Evolutionary conservation across 2,113 vertebrate species (phyloP).

Genomic region (Echinops telfairi): DNA sequence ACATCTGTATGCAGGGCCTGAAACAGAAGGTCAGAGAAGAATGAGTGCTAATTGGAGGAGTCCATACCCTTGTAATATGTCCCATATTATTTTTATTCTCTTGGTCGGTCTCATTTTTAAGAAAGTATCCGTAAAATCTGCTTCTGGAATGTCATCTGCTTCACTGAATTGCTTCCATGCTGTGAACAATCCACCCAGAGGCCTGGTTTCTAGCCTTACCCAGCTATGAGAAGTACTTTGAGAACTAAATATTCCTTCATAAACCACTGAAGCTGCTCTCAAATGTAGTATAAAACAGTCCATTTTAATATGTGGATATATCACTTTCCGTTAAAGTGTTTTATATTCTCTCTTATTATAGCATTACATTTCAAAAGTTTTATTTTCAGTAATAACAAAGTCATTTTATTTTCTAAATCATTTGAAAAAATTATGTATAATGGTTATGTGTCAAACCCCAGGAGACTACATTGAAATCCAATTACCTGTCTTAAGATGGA

Average conservation of each 20-base stretch:
- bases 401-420: slow-evolving; percentile 51
- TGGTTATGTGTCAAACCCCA: not conserved
- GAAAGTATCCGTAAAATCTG: not conserved
- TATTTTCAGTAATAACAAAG: slow-evolving; percentile 55
- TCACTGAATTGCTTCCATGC: not conserved
- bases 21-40: not conserved
- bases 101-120: slow-evolving; percentile 30
- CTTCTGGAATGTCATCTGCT: slow-evolving; percentile 21
- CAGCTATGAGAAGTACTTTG: slow-evolving; percentile 33
- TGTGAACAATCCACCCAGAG: not conserved
- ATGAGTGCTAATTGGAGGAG: not conserved
- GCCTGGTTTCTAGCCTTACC: slow-evolving; percentile 1
- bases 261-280: slow-evolving; percentile 31
- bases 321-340: slow-evolving; percentile 47
- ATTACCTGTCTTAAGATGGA: not conserved
- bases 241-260: slow-evolving; percentile 37
- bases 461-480: slow-evolving; percentile 43
- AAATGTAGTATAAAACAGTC: not conserved
- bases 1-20: not conserved
- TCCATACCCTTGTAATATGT: not conserved
- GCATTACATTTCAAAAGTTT: slow-evolving; percentile 39
- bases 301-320: slow-evolving; percentile 45
- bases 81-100: slow-evolving; percentile 51
- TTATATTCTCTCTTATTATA: slow-evolving; percentile 31
- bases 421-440: slow-evolving; percentile 30